Evolutionary conservation across 2,113 vertebrate genomes (phyloP).

Genomic region (Alces alces): DNA sequence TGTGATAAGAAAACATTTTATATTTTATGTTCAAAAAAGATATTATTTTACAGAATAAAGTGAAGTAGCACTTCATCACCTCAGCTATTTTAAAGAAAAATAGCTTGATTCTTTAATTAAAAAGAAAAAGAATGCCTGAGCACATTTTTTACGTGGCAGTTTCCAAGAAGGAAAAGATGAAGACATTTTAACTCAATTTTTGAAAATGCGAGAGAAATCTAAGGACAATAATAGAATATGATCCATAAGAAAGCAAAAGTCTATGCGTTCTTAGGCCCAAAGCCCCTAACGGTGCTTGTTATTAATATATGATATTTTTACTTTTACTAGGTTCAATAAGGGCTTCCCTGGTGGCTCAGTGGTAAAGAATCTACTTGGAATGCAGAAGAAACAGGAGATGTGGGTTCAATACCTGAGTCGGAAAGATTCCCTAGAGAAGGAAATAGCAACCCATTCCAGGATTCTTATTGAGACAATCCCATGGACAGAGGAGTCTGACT

Average conservation of each 20-base stretch:
- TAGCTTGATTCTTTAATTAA: background rate
- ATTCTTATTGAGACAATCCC: background rate
- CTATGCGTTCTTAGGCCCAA: background rate
- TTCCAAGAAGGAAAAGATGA: background rate
- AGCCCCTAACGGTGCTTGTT: background rate
- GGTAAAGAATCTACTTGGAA: background rate
- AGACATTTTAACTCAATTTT: background rate
- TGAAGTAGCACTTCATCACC: background rate
- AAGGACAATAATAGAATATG: background rate
- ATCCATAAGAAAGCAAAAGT: background rate
- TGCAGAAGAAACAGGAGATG: background rate
- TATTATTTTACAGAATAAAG: background rate
- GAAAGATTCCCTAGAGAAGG: background rate
- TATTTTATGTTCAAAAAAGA: background rate
- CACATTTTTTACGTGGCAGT: background rate
- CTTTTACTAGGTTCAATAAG: background rate
- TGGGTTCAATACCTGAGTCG: background rate
- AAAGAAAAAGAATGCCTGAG: background rate
- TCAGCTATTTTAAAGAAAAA: background rate
- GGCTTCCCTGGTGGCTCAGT: background rate
- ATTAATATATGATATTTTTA: background rate
- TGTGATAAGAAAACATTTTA: background rate
- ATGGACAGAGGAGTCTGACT: background rate
- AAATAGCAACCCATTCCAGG: background rate
- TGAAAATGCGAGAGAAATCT: background rate